Evolutionary conservation across 2,797 vertebrate genomes (phyloP).

Genomic region (Scyliorhinus canicula): DNA sequence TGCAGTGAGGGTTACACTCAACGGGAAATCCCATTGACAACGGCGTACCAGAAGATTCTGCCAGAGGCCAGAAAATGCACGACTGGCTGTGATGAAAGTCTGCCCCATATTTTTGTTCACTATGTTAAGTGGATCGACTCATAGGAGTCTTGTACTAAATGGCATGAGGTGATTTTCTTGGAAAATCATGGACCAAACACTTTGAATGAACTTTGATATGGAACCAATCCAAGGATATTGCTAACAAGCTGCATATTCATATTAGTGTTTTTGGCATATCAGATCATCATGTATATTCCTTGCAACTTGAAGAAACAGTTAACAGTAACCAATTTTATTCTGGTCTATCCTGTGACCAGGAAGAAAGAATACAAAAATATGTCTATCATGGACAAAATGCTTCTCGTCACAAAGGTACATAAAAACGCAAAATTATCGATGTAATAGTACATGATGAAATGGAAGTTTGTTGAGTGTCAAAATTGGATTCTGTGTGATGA

Average conservation of each 20-base stretch:
- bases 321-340: background rate
- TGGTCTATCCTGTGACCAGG: background rate
- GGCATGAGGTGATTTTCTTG: background rate
- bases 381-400: background rate
- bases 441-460: background rate
- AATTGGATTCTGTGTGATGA: background rate
- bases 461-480: background rate
- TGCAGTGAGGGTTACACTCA: too few relatives aligned
- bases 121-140: background rate
- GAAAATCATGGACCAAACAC: background rate
- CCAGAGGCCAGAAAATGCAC: too few relatives aligned
- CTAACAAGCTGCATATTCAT: background rate
- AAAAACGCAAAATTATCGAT: background rate
- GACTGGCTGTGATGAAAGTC: too few relatives aligned
- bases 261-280: background rate
- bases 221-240: background rate
- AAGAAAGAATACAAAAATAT: background rate
- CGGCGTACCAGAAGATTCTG: too few relatives aligned
- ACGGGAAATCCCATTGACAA: too few relatives aligned
- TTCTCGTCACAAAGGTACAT: background rate
- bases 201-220: background rate
- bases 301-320: background rate
- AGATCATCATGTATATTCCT: background rate
- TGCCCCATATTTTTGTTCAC: background rate
- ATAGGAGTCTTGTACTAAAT: background rate